Base-by-base conservation (phyloP, 2,113 vertebrate genomes). In the Lipotes vexillifer region DNA sequence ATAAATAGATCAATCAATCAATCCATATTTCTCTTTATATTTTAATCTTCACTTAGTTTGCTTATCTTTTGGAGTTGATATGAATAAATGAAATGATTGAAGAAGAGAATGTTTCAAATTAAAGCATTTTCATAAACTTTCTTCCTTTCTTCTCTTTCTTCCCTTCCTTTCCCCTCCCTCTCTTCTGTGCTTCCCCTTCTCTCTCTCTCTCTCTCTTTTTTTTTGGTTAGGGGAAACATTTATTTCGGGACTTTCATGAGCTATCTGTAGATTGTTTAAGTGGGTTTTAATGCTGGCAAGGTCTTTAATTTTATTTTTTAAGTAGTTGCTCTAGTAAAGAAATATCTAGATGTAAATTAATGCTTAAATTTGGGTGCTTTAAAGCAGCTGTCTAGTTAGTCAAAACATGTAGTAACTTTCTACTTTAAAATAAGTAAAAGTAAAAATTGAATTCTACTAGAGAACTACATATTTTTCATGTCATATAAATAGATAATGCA, bases 331-430 rank as follows among this genome's bases (percentile, higher is more conserved):
- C n/a, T 63, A 81, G 49, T 25, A 61, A 93, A 86, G 25, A 4
- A 86, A 85, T 46, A 88, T 15, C 14, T 96, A 71, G n/a, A 92
- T 96, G 0, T 81, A 59, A 86, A 59, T 97, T 95, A 11, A 74
- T 80, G 5, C 31, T 81, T 84, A 65, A 65, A 74, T 85, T 59
- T 59, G 17, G 31, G 1, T 33, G 13, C 6, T 57, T 88, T 92
- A 84, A 80, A 81, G 18, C 46, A 38, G 2, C 12, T 82, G 1
- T 82, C 9, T 52, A 78, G 33, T 65, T 71, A 71, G 57, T 89
- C 18, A 83, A 94, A 66, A 91, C 2, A 49, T 69, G 17, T 5
- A 46, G 33, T 38, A 80, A 6, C 18, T 90, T 94, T n/a, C 38
- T 72, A 27, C 12, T 20, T 75, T 44, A 91, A 86, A 85, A 78